These are phyloP conservation scores for Arctopsyche grandis DNA, from an alignment of 1,140 invertebrate species.

Conservation along the genomic window DNA sequence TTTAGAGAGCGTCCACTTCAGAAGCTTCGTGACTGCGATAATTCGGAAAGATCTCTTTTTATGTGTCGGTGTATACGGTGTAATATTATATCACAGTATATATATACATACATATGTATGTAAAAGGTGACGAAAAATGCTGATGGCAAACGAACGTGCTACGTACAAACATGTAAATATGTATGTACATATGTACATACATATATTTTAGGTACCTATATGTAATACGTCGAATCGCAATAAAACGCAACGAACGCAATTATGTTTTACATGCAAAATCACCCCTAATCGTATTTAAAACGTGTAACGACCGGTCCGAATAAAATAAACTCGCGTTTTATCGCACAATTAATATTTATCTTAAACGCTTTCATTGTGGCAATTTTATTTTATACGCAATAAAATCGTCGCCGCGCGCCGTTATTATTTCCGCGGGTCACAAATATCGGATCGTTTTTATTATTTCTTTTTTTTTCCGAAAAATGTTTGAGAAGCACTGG, in stretches of 20 bases:
- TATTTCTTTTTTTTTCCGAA: not conserved
- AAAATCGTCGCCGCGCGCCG: not conserved
- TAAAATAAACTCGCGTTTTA: conserved; percentile 7
- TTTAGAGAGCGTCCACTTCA: not conserved
- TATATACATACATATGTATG: not conserved
- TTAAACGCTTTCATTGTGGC: not conserved
- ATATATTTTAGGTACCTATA: not conserved
- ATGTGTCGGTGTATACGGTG: not conserved
- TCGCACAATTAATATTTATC: not conserved
- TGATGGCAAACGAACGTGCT: no score
- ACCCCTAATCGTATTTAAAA: not conserved
- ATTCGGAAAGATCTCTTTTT: not conserved
- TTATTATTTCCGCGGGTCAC: not conserved
- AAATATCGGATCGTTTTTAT: not conserved
- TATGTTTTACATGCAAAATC: not conserved
- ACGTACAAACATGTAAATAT: not conserved
- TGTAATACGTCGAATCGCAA: not conserved
- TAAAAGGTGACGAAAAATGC: no score
- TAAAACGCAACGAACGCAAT: conserved; percentile 17
- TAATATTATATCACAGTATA: not conserved
- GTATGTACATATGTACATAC: not conserved
- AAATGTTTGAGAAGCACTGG: not conserved
- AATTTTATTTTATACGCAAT: not conserved
- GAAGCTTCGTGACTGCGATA: conserved; percentile 15
- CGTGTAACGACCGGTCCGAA: not conserved